Percentiles rank a stretch among this genome's conserved stretches.
Evolutionary conservation across 1,140 invertebrate genomes (phyloP).

Genomic region (Heliothis subflexa): DNA sequence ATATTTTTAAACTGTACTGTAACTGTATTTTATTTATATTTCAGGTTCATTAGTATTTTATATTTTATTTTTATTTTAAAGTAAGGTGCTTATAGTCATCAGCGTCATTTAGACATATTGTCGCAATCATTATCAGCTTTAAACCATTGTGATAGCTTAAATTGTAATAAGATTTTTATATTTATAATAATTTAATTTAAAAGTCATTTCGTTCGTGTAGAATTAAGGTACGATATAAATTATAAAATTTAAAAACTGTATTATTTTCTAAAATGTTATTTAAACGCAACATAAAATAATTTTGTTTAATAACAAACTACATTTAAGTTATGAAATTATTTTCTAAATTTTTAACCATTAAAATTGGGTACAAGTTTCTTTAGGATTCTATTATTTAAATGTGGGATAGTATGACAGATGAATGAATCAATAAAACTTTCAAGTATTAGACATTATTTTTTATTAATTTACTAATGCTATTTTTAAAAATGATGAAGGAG

Average conservation of each 20-base stretch:
- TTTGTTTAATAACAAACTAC: no score
- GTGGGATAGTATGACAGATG: no score
- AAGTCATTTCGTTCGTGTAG: not conserved
- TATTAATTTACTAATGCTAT: no score
- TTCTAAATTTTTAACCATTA: no score
- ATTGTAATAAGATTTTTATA: constrained; percentile 35
- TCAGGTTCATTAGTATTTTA: constrained; percentile 9
- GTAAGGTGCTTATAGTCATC: constrained; percentile 53
- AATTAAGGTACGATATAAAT: not conserved
- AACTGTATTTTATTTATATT: not conserved
- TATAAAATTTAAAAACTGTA: not conserved
- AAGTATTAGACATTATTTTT: no score
- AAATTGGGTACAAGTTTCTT: no score
- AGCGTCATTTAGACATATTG: constrained; percentile 43
- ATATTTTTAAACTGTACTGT: not conserved
- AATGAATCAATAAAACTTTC: no score
- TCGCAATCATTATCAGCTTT: constrained; percentile 58
- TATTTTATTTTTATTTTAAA: not conserved
- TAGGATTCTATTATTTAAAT: no score
- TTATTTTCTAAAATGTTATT: no score
- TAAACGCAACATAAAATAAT: no score
- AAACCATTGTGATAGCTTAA: constrained; percentile 63
- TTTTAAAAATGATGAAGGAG: no score
- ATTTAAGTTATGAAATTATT: no score
- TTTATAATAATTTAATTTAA: not conserved